A percentile compares a stretch with the other conserved stretches of the same genome.
These are phyloP conservation scores for Desoria tigrina DNA, from an alignment of 2,888 invertebrate genomes.

Conservation along the genomic window DNA sequence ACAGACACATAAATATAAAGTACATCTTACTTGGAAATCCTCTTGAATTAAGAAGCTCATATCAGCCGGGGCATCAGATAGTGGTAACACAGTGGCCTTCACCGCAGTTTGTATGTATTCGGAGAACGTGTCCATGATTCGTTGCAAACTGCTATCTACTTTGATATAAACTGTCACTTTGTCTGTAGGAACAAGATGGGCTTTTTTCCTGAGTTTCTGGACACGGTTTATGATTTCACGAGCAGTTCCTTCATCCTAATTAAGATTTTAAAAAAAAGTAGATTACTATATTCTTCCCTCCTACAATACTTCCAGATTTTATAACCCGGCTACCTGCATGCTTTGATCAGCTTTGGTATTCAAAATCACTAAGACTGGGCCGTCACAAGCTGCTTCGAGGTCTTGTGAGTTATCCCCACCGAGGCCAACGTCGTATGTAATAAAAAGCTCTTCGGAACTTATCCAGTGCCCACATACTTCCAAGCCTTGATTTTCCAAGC, in stretches of 20 bases:
- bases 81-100: conserved; percentile 71
- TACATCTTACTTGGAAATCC: conserved; percentile 55
- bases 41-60: conserved; percentile 69
- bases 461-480: conserved; percentile 70
- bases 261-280: background rate
- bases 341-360: conserved; percentile 89
- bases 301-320: no score
- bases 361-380: conserved; percentile 63
- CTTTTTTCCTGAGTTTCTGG: conserved; percentile 94
- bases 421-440: conserved; percentile 58
- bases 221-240: conserved; percentile 94
- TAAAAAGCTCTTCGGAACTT: conserved; percentile 58
- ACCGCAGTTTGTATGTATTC: conserved; percentile 79
- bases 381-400: conserved; percentile 48
- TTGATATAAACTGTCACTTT: conserved; percentile 79
- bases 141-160: conserved; percentile 66
- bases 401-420: conserved; percentile 40
- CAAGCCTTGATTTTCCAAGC: conserved; percentile 70
- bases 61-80: conserved; percentile 60
- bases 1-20: background rate
- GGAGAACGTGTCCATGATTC: conserved; percentile 70
- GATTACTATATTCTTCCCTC: no score
- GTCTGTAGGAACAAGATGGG: conserved; percentile 86
- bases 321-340: conserved; percentile 69
- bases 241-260: conserved; percentile 92